Percentiles rank a stretch among this genome's conserved stretches.
Evolutionary conservation across 2,797 vertebrate species (phyloP).

Genomic region (Cynopterus sphinx): DNA sequence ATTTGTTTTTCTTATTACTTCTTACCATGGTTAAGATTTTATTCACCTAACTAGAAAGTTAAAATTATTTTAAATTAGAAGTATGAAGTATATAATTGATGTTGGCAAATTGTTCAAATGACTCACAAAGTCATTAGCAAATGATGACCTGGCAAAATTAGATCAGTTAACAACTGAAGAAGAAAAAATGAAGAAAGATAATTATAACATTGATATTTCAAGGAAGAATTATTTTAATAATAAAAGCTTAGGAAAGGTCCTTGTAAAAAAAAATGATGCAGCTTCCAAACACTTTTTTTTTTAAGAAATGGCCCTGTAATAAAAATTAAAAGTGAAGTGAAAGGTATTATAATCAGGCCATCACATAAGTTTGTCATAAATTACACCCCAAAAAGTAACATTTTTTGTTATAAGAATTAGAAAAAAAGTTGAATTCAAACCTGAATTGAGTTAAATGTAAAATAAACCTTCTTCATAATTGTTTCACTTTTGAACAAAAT

Average conservation of each 20-base stretch:
- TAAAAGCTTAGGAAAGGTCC: neutral
- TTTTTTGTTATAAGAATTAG: slow-evolving; percentile 7
- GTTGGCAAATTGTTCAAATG: slow-evolving; percentile 17
- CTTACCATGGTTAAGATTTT: neutral
- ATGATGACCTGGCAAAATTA: slow-evolving; percentile 37
- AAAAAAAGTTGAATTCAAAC: slow-evolving; percentile 40
- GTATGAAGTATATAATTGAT: neutral
- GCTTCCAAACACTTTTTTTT: neutral
- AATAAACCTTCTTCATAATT: neutral
- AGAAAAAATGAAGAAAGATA: slow-evolving; percentile 39
- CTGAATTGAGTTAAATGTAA: neutral
- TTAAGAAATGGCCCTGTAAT: neutral
- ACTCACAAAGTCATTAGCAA: slow-evolving; percentile 43
- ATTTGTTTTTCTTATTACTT: neutral
- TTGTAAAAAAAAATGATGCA: neutral
- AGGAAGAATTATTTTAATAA: slow-evolving; percentile 39
- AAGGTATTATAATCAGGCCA: neutral
- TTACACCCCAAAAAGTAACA: neutral
- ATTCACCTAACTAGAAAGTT: slow-evolving; percentile 10
- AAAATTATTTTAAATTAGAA: neutral
- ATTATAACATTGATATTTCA: slow-evolving; percentile 41
- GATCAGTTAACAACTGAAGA: slow-evolving; percentile 35
- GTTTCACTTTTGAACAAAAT: slow-evolving; percentile 34
- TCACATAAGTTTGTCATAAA: neutral
- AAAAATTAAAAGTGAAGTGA: slow-evolving; percentile 38